A percentile compares a stretch with the other conserved stretches of the same genome.
Conservation (phyloP, 64 coral and sea anemone genomes). For the Montipora cactus region DNA sequence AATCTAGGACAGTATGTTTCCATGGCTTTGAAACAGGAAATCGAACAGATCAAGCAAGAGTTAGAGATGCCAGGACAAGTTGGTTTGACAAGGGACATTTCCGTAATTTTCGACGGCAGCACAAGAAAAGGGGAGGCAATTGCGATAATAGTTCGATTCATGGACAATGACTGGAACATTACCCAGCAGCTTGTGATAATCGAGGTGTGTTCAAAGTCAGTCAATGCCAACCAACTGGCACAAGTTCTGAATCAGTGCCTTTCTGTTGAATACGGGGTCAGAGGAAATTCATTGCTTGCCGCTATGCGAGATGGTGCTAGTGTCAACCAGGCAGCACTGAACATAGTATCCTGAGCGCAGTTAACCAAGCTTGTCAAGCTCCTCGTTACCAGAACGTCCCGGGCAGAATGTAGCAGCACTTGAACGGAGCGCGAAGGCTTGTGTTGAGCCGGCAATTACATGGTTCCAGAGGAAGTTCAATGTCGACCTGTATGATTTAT, state of each 20-base stretch:
- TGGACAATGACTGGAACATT: conserved; percentile 62
- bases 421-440: conserved; percentile 1
- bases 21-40: conserved; percentile 54
- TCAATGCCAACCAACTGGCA: conserved; percentile 63
- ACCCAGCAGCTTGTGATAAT: conserved; percentile 56
- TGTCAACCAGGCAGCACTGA: conserved; percentile 30
- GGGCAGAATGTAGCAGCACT: conserved; percentile 22
- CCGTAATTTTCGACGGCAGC: conserved; percentile 62
- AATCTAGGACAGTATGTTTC: conserved; percentile 54
- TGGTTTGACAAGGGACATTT: conserved; percentile 44
- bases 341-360: conserved; percentile 21
- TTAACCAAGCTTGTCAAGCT: conserved; percentile 13
- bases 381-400: conserved; percentile 7
- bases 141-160: conserved; percentile 49
- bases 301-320: conserved; percentile 52
- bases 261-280: conserved; percentile 2
- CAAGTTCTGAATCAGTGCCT: conserved; percentile 36
- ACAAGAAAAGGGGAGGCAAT: conserved; percentile 60
- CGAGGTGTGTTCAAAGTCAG: conserved; percentile 57
- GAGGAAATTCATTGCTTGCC: neutral
- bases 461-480: conserved; percentile 13
- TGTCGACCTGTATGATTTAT: conserved; percentile 5
- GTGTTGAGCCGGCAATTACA: conserved; percentile 18
- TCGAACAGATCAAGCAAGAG: conserved; percentile 54
- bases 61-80: conserved; percentile 48